These are phyloP conservation scores for Ramazzottius varieornatus DNA, from an alignment of 2,888 invertebrate genomes.

Conservation along the genomic window DNA sequence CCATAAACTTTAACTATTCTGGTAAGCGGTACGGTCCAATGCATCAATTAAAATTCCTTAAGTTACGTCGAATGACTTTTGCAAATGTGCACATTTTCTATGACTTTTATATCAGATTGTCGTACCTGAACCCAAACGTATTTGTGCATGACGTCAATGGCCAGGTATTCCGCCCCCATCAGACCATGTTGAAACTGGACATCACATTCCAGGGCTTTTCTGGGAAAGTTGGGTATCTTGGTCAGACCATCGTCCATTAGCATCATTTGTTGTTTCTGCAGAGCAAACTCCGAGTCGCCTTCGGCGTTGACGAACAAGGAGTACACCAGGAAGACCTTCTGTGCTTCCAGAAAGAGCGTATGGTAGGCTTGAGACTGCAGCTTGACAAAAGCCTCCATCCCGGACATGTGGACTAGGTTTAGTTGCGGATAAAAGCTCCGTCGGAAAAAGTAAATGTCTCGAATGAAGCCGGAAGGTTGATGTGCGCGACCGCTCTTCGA, in stretches of 20 bases:
- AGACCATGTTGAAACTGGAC: conserved; percentile 49
- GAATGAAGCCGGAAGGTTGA: conserved; percentile 72
- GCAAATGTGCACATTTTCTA: neutral
- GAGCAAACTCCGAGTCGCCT: neutral
- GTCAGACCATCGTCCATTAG: conserved; percentile 94
- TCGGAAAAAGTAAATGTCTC: conserved; percentile 82
- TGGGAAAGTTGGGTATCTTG: conserved; percentile 88
- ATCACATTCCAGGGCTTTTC: conserved; percentile 88
- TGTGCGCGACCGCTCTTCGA: conserved; percentile 93
- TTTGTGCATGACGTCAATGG: conserved; percentile 85
- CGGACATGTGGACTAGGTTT: conserved; percentile 69
- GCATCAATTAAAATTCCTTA: no score
- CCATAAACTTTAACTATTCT: no score
- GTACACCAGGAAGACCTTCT: neutral
- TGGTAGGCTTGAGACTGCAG: conserved; percentile 27
- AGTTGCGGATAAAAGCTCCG: conserved; percentile 92
- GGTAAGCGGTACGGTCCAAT: no score
- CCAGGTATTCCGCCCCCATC: conserved; percentile 41
- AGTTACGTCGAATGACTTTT: neutral
- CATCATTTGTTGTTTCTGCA: conserved; percentile 50
- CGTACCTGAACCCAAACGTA: conserved; percentile 90
- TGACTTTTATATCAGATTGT: neutral
- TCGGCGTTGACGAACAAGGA: neutral
- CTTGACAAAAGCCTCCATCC: conserved; percentile 62
- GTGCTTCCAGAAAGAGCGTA: neutral